phyloP scores from a whole-genome alignment of 23 tunicate species.

The Styela plicata region DNA sequence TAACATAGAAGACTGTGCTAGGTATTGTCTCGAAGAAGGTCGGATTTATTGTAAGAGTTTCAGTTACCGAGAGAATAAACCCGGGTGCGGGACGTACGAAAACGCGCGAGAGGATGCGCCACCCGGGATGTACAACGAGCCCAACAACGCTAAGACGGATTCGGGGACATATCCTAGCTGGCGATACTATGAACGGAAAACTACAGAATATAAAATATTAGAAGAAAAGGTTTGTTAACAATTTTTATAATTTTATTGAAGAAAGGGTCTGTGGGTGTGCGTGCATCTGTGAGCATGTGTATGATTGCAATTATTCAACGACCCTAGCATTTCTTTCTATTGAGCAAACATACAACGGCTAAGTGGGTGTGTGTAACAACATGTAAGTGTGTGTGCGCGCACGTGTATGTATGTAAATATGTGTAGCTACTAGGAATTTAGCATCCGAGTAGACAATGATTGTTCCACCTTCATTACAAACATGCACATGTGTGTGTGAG shows the following conservation, averaged over 20 bases:
- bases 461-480: no score
- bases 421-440: no score
- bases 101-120: conserved; percentile 53
- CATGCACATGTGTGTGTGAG: no score
- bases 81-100: conserved; percentile 70
- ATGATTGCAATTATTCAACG: no score
- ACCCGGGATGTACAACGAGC: conserved; percentile 36
- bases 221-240: conserved; percentile 46
- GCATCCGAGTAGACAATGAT: no score
- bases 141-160: conserved; percentile 7
- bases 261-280: neutral
- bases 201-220: conserved; percentile 53
- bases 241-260: neutral
- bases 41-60: conserved; percentile 64
- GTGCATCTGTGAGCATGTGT: no score
- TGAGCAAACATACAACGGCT: no score
- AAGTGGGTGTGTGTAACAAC: no score
- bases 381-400: no score
- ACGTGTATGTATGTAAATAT: no score
- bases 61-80: conserved; percentile 51
- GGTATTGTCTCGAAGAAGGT: conserved; percentile 40
- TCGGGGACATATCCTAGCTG: conserved; percentile 40
- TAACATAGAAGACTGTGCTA: conserved; percentile 35
- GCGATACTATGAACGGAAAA: conserved; percentile 74
- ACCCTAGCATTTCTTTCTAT: no score